Evolutionary conservation across 1,140 invertebrate species (phyloP), one percentile per base, ranked within the genome.

Genomic region (Drosophila biarmipes): DNA sequence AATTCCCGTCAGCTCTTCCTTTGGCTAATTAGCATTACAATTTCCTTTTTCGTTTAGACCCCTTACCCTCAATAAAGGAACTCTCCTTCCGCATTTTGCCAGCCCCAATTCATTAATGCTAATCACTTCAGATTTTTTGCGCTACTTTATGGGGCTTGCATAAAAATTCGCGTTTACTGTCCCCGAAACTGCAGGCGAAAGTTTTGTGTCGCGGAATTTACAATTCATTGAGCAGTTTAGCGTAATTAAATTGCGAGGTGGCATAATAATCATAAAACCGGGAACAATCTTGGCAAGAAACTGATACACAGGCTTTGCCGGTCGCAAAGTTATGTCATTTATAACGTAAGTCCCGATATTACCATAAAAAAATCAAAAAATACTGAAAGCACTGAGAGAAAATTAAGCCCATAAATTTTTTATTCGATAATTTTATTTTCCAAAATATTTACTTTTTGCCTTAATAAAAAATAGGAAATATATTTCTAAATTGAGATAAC

Each of bases 1-100:
- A 81, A 67, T 75, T 81, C 78, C 73, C 59, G 63, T 66, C 87
- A 76, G 69, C 76, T 84, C 78, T 69, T 64, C 68, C 76, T 48
- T 80, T 61, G 62, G 80, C 82, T 90, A 90, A 90, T 90, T 90
- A 90, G 87, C 81, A 87, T 90, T 90, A 80, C 87, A 87, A 90
- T 89, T 90, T 87, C 73, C 76, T 58, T 80, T 89, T 79, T 79
- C 72, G 51, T 72, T 73, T 66, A 64, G 69, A 29, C 40, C 45
- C 59, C 63, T 64, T 67, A 64, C 63, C 63, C 63, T 34, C 49
- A n/a, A 63, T 58, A 55, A 40, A 17, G 56, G 57, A 52, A 52
- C 49, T 46, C 51, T n/a, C 40, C 31, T 58, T 61, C 27, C 46
- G 27, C 55, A 14, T 34, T 42, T 51, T 43, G 8, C 52, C 48